A percentile compares a stretch with the other conserved stretches of the same genome.
phyloP scores from a whole-genome alignment of 2,888 invertebrate species.

The Dromius quadrimaculatus region DNA sequence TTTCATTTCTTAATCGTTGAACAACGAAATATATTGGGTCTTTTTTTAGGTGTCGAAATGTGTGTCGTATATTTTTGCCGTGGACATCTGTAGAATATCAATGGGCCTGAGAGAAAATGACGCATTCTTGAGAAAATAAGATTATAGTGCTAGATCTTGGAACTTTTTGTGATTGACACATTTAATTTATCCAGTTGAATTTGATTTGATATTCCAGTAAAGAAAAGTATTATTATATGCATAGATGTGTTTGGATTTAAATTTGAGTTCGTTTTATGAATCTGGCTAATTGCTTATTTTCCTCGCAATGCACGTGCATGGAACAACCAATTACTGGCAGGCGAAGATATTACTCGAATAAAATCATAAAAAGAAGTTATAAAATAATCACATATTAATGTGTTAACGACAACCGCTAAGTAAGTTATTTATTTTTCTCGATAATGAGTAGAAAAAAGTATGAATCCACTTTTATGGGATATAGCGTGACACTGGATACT shows the following conservation, averaged over 20 bases:
- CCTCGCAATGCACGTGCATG: too few species aligned
- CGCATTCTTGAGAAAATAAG: conserved; percentile 29
- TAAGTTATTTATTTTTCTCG: not conserved
- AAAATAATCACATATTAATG: too few species aligned
- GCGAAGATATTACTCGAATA: too few species aligned
- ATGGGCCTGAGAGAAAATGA: conserved; percentile 37
- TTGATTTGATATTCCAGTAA: too few species aligned
- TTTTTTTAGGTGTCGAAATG: conserved; percentile 51
- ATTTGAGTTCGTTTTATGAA: too few species aligned
- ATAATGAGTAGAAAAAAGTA: conserved; percentile 6
- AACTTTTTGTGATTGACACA: conserved; percentile 34
- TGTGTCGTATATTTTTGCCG: conserved; percentile 50
- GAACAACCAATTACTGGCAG: too few species aligned
- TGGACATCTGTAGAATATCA: conserved; percentile 51
- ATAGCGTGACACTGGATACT: conserved; percentile 1
- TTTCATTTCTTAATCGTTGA: conserved; percentile 52
- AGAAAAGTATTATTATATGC: too few species aligned
- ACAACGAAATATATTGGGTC: conserved; percentile 50
- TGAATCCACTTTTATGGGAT: conserved; percentile 3
- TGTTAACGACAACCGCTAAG: too few species aligned
- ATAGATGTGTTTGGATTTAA: too few species aligned
- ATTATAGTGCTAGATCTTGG: conserved; percentile 30
- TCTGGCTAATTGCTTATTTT: too few species aligned
- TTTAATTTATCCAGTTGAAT: conserved; percentile 25
- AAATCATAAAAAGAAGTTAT: too few species aligned